Conservation (phyloP, 2,113 vertebrate genomes). For the Penelope pileata region DNA sequence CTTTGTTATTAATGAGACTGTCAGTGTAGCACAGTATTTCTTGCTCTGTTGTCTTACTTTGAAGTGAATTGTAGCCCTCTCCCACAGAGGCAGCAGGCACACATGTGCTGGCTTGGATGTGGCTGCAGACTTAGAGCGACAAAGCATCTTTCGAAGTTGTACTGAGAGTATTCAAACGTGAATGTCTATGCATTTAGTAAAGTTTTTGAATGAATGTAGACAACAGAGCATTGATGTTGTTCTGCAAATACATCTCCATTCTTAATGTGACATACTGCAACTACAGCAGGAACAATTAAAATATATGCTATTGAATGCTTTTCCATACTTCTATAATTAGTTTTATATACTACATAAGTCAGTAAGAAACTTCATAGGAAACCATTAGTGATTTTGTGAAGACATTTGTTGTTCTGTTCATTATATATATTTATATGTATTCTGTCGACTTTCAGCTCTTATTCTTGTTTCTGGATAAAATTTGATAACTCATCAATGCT, state of each 20-base stretch:
- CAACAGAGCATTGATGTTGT: background rate
- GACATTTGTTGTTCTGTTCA: too few relatives aligned
- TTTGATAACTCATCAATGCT: accelerated
- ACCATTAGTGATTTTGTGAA: background rate
- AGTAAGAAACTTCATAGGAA: background rate
- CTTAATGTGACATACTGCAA: background rate
- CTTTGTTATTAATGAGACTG: background rate
- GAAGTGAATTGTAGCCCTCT: background rate
- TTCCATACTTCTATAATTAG: background rate
- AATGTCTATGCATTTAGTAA: background rate
- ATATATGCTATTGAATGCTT: background rate
- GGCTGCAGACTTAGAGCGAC: background rate
- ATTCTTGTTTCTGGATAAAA: background rate
- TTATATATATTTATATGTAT: background rate
- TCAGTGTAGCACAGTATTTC: background rate
- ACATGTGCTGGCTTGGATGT: background rate
- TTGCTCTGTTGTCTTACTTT: background rate
- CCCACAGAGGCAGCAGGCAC: background rate
- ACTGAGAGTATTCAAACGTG: background rate
- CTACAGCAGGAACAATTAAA: background rate
- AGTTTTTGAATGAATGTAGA: background rate
- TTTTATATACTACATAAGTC: background rate
- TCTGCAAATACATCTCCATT: background rate
- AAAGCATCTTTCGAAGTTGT: background rate
- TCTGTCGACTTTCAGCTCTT: background rate